Conservation (phyloP, 2,888 invertebrate genomes). For the Amphipyra berbera region DNA sequence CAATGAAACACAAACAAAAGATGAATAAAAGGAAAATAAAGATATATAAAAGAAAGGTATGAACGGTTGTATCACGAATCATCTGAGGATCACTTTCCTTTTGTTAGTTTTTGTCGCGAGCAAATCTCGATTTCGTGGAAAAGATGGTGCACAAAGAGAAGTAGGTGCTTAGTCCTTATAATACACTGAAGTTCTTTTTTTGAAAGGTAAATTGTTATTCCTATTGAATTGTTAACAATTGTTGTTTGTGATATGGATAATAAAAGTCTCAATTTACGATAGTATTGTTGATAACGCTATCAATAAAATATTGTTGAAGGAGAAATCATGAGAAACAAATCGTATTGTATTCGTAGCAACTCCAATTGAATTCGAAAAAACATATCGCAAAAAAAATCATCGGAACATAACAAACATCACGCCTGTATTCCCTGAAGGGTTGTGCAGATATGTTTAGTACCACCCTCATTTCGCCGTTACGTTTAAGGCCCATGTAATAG, state of each 20-base stretch:
- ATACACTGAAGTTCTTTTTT: not conserved
- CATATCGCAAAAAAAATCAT: no score
- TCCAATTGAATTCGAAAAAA: no score
- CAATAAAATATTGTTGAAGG: no score
- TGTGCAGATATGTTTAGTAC: no score
- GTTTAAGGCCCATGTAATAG: no score
- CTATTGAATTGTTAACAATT: not conserved
- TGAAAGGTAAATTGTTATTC: not conserved
- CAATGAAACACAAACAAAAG: constrained; percentile 38
- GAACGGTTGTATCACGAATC: constrained; percentile 26
- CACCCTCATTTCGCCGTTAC: no score
- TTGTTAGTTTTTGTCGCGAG: constrained; percentile 31
- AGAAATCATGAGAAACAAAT: no score
- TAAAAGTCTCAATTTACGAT: not conserved
- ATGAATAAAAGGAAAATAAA: constrained; percentile 30
- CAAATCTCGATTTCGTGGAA: constrained; percentile 22
- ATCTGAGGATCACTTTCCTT: constrained; percentile 30
- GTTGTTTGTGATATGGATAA: not conserved
- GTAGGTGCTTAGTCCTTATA: not conserved
- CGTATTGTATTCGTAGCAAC: no score
- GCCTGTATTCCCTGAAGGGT: no score
- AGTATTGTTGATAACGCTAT: no score
- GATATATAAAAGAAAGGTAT: constrained; percentile 25
- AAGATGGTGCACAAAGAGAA: constrained; percentile 5
- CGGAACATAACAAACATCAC: no score